Percentiles rank a stretch among this genome's conserved stretches.
Conservation (phyloP, 2,113 vertebrate species). For the Platanista minor region DNA sequence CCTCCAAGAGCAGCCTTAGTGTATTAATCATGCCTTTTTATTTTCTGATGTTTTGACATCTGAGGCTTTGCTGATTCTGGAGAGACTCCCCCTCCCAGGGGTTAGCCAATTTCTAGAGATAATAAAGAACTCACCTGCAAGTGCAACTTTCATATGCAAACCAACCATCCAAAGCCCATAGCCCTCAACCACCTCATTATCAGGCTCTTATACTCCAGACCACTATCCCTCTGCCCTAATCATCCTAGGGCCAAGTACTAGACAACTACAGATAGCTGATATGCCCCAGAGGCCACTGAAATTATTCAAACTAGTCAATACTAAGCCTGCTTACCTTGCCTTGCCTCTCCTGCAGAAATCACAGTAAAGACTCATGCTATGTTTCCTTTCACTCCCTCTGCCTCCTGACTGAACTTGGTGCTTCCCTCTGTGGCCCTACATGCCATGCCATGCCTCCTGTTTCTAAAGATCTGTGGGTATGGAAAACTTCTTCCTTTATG, state of each 20-base stretch:
- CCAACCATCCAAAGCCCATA: background rate
- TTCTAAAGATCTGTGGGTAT: background rate
- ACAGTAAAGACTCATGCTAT: background rate
- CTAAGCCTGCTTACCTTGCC: background rate
- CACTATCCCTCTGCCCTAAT: background rate
- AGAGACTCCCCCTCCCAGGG: background rate
- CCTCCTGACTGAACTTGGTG: background rate
- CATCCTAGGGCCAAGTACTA: background rate
- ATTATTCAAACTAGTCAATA: background rate
- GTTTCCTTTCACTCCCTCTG: background rate
- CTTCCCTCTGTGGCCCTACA: background rate
- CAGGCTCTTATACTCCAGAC: background rate
- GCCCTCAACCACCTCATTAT: background rate
- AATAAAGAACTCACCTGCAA: background rate
- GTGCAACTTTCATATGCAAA: background rate
- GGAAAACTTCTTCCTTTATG: background rate
- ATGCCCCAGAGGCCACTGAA: background rate
- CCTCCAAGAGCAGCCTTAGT: background rate
- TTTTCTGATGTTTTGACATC: background rate
- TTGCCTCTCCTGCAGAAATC: background rate
- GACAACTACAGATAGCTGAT: background rate
- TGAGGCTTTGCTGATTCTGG: background rate
- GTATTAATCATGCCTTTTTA: background rate
- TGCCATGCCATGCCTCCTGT: background rate
- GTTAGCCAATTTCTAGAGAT: background rate